A percentile compares a stretch with the other conserved stretches of the same genome.
Conservation (phyloP, 2,797 vertebrate species). For the Gadopsis bispinosus region DNA sequence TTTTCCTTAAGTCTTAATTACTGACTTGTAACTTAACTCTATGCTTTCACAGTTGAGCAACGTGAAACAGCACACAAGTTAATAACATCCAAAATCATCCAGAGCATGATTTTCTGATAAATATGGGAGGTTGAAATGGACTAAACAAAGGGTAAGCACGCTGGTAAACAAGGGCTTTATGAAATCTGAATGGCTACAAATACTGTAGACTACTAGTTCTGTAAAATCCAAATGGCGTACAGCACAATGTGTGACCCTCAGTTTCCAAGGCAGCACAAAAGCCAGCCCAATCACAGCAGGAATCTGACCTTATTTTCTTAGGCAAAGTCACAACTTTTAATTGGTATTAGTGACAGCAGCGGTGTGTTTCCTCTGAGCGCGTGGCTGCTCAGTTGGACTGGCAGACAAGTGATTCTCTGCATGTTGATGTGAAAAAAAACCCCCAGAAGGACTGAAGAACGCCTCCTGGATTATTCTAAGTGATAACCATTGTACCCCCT, state of each 20-base stretch:
- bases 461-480: conserved; percentile 43
- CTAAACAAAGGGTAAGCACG: not conserved
- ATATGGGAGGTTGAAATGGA: not conserved
- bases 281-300: conserved; percentile 44
- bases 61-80: not conserved
- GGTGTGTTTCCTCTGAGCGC: conserved; percentile 55
- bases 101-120: not conserved
- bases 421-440: conserved; percentile 58
- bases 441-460: conserved; percentile 3
- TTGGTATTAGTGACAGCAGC: conserved; percentile 71
- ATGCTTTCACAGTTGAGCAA: not conserved
- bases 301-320: conserved; percentile 68
- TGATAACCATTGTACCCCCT: conserved; percentile 32
- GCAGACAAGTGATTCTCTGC: conserved; percentile 55
- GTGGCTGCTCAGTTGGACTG: conserved; percentile 46
- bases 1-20: not conserved
- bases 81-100: not conserved
- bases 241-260: conserved; percentile 35
- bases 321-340: conserved; percentile 77
- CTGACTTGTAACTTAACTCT: not conserved
- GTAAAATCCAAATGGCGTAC: not conserved
- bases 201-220: not conserved
- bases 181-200: not conserved
- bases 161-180: not conserved
- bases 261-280: conserved; percentile 43